A percentile compares a stretch with the other conserved stretches of the same genome.
These are phyloP conservation scores for Loxodonta africana DNA, from an alignment of 2,113 vertebrate species.

Conservation along the genomic window DNA sequence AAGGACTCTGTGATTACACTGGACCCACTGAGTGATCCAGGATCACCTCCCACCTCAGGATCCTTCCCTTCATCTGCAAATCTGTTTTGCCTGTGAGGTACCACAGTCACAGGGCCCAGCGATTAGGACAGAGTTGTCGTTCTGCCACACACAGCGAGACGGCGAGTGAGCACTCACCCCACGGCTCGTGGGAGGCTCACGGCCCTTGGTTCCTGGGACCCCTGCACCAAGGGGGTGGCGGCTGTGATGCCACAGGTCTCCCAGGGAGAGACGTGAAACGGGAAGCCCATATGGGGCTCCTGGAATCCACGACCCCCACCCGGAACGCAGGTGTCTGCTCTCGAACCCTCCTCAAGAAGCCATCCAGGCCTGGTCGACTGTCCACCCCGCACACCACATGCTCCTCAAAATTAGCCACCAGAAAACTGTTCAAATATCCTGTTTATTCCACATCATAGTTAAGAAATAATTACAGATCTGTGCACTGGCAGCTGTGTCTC, in stretches of 20 bases:
- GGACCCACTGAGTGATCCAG: not conserved
- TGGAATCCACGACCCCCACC: too few species aligned
- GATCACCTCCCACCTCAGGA: fast-evolving
- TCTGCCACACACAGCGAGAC: too few species aligned
- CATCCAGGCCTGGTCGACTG: too few species aligned
- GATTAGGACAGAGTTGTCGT: not conserved
- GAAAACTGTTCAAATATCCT: conserved; percentile 21
- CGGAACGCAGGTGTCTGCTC: too few species aligned
- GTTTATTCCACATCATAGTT: conserved; percentile 82
- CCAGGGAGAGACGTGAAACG: too few species aligned
- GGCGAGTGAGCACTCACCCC: not conserved
- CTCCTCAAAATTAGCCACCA: not conserved
- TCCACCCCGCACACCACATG: too few species aligned
- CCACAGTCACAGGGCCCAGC: not conserved
- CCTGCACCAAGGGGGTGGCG: too few species aligned
- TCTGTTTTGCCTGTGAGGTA: not conserved
- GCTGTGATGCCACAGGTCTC: too few species aligned
- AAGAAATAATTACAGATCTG: not conserved
- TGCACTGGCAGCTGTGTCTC: not conserved
- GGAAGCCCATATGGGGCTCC: too few species aligned
- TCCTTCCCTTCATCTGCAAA: not conserved
- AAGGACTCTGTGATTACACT: not conserved
- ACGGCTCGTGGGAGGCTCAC: not conserved
- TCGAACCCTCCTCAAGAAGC: too few species aligned
- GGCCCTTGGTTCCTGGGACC: too few species aligned